Base-by-base conservation (phyloP, 1,140 invertebrate genomes). In the Gonatopus flavifemur region DNA sequence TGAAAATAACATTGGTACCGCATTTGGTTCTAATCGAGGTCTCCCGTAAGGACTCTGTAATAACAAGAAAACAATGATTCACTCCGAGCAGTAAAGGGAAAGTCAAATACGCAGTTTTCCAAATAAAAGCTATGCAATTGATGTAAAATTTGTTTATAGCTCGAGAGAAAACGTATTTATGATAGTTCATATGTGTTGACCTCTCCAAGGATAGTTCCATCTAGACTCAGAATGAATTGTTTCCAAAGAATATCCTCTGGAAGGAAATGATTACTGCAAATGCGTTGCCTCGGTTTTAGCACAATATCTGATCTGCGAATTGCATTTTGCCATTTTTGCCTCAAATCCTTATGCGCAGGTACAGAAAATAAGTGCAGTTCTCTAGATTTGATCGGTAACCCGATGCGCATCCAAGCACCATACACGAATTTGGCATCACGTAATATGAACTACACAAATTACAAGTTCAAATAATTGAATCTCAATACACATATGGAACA, bases 241-340 rank as follows among this genome's bases (percentile, higher is more conserved):
- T 36, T n/a, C 33, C 33, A 36, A 9, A 36, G n/a, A 28, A 43
- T 28, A 12, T 43, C 41, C 8, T 18, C 19, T 18, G 19, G 19
- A 28, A 24, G 15, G 13, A 43, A 43, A 43, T 43, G 41, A 19
- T 43, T 43, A 9, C 22, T 22, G 24, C 41, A 43, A 6, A 43
- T 25, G 4, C 21, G n/a, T 13, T 28, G 21, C 30, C 41, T 13
- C 25, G 13, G 12, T 31, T 43, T 43, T n/a, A n/a, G n/a, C 10
- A 43, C 3, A 6, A 16, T 1, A 28, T 30, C 22, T 16, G 6
- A 7, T 30, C 41, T 2, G 13, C 24, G 9, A 30, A 43, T 25
- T 18, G 41, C 41, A 13, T 30, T 30, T 43, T 30, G 4, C 41
- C 41, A 28, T 13, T 10, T 3, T 28, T 25, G 7, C 18, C 12